Base-by-base conservation (phyloP, 2,113 vertebrate genomes). In the Lepus timidus region DNA sequence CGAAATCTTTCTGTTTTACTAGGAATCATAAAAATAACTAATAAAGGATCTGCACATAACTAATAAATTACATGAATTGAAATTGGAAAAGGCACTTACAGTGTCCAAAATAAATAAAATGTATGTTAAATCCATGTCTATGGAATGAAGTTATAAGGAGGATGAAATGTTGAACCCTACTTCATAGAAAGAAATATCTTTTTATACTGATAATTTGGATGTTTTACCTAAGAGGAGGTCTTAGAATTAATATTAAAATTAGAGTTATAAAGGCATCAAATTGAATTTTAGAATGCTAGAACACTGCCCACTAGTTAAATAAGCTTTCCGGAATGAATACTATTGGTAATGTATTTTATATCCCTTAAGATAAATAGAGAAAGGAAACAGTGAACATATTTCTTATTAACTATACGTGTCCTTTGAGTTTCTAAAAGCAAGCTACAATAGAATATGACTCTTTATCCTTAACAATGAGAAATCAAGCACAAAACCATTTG, bases 231-330 rank as follows among this genome's bases (percentile, higher is more conserved):
- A 95, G 68, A 70, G 22, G 61, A 7, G 0, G 68, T 33, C 78
- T 55, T 64, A 52, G 64, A 88, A 90, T 68, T 76, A 71, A 70
- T 88, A 67, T 62, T 55, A 91, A 95, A 25, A 16, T 90, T 94
- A 67, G n/a, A 55, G 2, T 93, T 92, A 87, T 85, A 81, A 93
- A 78, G 65, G 10, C 81, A 95, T 91, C 36, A 0, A 76, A 61
- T 93, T 90, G 93, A 85, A 74, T 82, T 91, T 92, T 94, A 85
- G 36, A 76, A 85, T 27, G 65, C 39, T 80, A 33, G n/a, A 84
- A 78, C 93, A 70, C 44, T 49, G 13, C 19, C 39, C 33, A 78
- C 76, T 82, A 36, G n/a, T 36, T 87, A 94, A 88, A 33, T 91
- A 75, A 89, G 85, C 83, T 92, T 90, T 90, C 44, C 85, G 87